Conservation (phyloP, 2,113 vertebrate species). For the Corythornis vintsioides region DNA sequence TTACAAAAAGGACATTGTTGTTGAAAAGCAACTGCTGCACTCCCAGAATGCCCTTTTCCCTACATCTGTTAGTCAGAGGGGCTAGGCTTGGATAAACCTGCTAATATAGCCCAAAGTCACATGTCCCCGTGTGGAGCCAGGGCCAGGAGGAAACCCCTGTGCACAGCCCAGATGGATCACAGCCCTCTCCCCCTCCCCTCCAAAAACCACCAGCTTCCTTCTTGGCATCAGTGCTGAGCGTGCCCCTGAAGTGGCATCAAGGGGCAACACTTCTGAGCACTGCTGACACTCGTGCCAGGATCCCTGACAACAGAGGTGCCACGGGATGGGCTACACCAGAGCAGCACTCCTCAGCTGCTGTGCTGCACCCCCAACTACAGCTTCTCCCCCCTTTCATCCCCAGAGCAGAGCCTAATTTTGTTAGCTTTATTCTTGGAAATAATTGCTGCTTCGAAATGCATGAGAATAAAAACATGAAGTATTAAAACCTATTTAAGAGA, state of each 20-base stretch:
- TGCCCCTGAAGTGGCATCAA: neutral
- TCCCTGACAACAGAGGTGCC: neutral
- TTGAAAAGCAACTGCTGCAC: slow-evolving; percentile 73
- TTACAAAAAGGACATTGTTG: slow-evolving; percentile 80
- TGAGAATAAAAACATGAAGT: neutral
- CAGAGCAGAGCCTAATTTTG: neutral
- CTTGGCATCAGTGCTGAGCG: neutral
- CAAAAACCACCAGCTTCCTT: neutral
- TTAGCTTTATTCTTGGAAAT: slow-evolving; percentile 17
- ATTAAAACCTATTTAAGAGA: slow-evolving; percentile 19
- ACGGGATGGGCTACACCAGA: rapidly evolving
- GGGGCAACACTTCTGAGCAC: neutral
- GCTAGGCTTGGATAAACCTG: slow-evolving; percentile 59
- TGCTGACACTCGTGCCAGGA: neutral
- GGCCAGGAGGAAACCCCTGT: neutral
- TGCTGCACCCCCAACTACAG: neutral
- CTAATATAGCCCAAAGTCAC: slow-evolving; percentile 55
- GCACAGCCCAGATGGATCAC: neutral
- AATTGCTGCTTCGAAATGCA: slow-evolving; percentile 4
- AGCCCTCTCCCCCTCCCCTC: neutral
- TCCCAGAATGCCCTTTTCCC: slow-evolving; percentile 70
- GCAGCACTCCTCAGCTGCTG: neutral
- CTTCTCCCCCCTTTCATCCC: neutral
- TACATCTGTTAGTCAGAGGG: slow-evolving; percentile 73
- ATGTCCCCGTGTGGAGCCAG: neutral